Percentiles rank a stretch among this genome's conserved stretches.
Conservation (phyloP, 1,140 invertebrate genomes). For the Bombus pyrosoma region DNA sequence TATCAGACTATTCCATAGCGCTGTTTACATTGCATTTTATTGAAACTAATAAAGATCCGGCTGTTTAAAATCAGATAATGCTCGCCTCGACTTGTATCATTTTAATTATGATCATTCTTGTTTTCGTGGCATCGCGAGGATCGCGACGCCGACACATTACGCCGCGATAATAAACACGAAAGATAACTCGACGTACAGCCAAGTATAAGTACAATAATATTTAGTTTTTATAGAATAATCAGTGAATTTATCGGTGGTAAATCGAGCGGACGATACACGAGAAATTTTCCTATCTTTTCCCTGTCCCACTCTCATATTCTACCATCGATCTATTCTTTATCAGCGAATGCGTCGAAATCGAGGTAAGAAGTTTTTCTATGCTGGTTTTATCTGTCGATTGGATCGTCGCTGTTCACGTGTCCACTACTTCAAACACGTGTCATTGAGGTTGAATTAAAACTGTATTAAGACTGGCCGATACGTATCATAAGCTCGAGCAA, state of each 20-base stretch:
- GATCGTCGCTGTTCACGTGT: constrained; percentile 3
- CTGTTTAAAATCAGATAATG: constrained; percentile 54
- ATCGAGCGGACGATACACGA: neutral
- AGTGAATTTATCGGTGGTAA: constrained; percentile 16
- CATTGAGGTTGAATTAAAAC: neutral
- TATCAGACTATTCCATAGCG: constrained; percentile 6
- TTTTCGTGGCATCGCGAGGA: constrained; percentile 31
- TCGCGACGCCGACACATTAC: constrained; percentile 25
- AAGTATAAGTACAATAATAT: constrained; percentile 52
- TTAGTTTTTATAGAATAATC: constrained; percentile 47
- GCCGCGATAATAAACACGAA: constrained; percentile 43
- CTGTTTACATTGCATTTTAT: constrained; percentile 50
- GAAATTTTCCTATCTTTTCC: neutral
- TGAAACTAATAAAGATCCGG: constrained; percentile 53
- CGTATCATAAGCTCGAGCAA: neutral
- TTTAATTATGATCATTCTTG: constrained; percentile 52
- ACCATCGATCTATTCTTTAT: neutral
- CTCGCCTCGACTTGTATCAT: constrained; percentile 31
- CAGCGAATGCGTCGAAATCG: constrained; percentile 6
- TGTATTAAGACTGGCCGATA: no score
- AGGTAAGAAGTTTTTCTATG: neutral
- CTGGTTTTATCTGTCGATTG: neutral
- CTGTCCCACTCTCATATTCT: neutral
- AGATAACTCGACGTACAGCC: constrained; percentile 37
- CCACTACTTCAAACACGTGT: neutral